Conservation (phyloP, 2,797 vertebrate species). For the Melanotaenia nigrans region DNA sequence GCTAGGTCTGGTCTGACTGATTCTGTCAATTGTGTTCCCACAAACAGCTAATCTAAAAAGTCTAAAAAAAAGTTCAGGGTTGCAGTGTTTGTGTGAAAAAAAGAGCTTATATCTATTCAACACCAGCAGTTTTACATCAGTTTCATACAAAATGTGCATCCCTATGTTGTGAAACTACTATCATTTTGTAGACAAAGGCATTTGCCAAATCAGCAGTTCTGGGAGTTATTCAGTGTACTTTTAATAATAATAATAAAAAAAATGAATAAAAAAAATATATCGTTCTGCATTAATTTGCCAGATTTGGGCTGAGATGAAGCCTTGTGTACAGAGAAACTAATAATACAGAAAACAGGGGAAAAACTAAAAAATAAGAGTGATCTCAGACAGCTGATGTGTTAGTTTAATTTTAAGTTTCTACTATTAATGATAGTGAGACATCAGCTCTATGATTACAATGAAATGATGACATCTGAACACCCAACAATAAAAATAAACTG, state of each 20-base stretch:
- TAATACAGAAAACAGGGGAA: not conserved
- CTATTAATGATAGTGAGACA: conserved; percentile 22
- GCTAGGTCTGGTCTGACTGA: not conserved
- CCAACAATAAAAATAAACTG: conserved; percentile 6
- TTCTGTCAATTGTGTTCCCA: not conserved
- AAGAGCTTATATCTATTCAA: not conserved
- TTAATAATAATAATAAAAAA: not conserved
- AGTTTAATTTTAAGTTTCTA: conserved; percentile 35
- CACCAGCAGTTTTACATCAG: conserved; percentile 13
- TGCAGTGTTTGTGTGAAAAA: not conserved
- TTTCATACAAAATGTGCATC: not conserved
- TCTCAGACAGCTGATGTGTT: conserved; percentile 11
- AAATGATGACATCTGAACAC: conserved; percentile 13
- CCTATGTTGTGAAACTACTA: not conserved
- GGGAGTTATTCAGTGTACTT: not conserved
- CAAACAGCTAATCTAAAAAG: not conserved
- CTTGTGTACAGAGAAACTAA: not conserved
- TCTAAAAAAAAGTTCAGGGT: not conserved
- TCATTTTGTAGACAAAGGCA: not conserved
- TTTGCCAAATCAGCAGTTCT: not conserved
- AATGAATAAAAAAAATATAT: too few relatives aligned
- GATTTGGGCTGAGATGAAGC: not conserved
- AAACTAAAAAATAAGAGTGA: not conserved
- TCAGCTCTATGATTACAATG: conserved; percentile 17
- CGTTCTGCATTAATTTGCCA: conserved; percentile 1